Conservation (phyloP, 2,797 vertebrate species). For the Pseudochirops corinnae region DNA sequence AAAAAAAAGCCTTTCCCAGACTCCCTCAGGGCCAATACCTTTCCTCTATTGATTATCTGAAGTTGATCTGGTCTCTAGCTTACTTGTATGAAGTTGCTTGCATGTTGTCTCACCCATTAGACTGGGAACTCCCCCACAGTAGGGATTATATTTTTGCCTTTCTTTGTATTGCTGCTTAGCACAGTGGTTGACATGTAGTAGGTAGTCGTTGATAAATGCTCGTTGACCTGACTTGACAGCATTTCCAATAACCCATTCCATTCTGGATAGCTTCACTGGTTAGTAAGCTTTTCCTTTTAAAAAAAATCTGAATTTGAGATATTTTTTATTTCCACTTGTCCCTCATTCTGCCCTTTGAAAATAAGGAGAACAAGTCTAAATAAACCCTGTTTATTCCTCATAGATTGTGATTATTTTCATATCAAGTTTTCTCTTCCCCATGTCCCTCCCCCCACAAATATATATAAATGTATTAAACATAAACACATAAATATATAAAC, state of each 20-base stretch:
- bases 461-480: background rate
- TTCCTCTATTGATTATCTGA: background rate
- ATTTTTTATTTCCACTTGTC: background rate
- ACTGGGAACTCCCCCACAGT: background rate
- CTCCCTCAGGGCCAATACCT: background rate
- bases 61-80: background rate
- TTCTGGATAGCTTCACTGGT: background rate
- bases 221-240: background rate
- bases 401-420: background rate
- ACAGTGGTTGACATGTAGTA: background rate
- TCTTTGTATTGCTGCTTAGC: background rate
- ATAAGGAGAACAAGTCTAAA: background rate
- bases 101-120: background rate
- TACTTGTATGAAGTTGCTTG: background rate
- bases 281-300: background rate
- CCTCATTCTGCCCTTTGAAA: background rate
- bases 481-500: background rate
- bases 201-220: background rate
- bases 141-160: background rate
- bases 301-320: background rate
- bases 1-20: background rate
- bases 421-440: background rate
- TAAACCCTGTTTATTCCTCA: background rate
- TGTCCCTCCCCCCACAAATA: background rate
- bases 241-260: background rate